Conservation (phyloP, 2,113 vertebrate species). For the Notarius lentiginosus region DNA sequence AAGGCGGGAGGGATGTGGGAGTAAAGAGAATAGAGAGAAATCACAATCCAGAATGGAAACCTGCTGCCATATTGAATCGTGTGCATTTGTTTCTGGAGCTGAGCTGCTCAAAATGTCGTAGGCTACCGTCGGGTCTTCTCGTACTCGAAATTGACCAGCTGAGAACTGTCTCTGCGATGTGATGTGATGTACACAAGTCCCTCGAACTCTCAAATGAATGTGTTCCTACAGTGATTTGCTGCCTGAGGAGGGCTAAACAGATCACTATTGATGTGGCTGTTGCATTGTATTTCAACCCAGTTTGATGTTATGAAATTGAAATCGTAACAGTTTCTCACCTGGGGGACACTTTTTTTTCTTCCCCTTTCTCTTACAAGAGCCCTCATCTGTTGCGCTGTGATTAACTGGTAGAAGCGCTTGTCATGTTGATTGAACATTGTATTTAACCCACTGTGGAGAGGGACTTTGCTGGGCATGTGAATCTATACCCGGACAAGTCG, state of each 20-base stretch:
- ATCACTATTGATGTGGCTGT: conserved; percentile 59
- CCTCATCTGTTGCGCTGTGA: not conserved
- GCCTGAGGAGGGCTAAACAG: conserved; percentile 48
- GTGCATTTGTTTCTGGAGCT: conserved; percentile 35
- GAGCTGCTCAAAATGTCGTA: conserved; percentile 10
- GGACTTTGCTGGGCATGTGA: not conserved
- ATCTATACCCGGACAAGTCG: not conserved
- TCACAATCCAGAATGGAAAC: conserved; percentile 31
- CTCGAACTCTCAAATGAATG: conserved; percentile 23
- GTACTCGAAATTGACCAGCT: not conserved
- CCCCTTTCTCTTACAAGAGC: not conserved
- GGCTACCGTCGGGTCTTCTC: conserved; percentile 15
- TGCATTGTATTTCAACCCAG: conserved; percentile 58
- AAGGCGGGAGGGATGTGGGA: not conserved
- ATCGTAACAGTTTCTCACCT: conserved; percentile 58
- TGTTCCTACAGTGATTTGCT: conserved; percentile 21
- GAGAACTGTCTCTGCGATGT: conserved; percentile 24
- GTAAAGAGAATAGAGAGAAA: not conserved
- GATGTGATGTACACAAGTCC: conserved; percentile 38
- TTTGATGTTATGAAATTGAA: conserved; percentile 63
- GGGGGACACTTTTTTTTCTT: conserved; percentile 38
- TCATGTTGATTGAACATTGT: not conserved
- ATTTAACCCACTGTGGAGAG: conserved; percentile 1
- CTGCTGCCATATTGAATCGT: conserved; percentile 35
- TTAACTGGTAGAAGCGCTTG: not conserved